Evolutionary conservation across 2,797 vertebrate species (phyloP).

Genomic region (Lepus oiostolus): DNA sequence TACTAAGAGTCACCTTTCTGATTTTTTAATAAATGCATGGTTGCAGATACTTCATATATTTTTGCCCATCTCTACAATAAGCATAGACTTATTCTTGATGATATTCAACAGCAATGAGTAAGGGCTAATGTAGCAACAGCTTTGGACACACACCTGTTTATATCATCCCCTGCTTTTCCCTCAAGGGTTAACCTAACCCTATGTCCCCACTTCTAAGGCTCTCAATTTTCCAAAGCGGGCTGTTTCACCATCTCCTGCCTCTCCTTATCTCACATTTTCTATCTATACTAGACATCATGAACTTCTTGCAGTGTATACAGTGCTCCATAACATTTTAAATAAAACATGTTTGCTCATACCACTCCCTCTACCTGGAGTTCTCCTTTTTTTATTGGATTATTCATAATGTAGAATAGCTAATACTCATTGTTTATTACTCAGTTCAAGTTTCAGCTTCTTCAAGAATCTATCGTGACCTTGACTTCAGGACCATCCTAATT

Average conservation of each 20-base stretch:
- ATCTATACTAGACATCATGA: neutral
- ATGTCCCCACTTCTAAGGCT: neutral
- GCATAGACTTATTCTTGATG: neutral
- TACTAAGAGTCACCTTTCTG: neutral
- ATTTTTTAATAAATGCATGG: neutral
- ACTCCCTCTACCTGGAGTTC: neutral
- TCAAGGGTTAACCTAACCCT: too few relatives aligned
- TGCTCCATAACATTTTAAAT: neutral
- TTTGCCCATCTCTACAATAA: neutral
- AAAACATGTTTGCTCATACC: neutral
- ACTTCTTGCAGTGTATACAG: too few relatives aligned
- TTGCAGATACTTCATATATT: neutral
- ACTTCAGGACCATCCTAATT: fast-evolving
- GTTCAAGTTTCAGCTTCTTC: neutral
- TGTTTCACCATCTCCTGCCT: neutral
- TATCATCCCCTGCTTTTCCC: neutral
- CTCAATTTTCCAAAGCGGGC: neutral
- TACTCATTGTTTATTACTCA: neutral
- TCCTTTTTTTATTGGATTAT: neutral
- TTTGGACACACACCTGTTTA: neutral
- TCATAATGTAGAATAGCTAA: neutral
- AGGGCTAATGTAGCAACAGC: neutral
- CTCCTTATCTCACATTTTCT: neutral
- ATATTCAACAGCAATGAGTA: neutral
- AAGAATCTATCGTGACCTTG: neutral